A percentile compares a stretch with the other conserved stretches of the same genome.
These are phyloP conservation scores for Neodiprion virginianus DNA, from an alignment of 1,140 invertebrate genomes.

Conservation along the genomic window DNA sequence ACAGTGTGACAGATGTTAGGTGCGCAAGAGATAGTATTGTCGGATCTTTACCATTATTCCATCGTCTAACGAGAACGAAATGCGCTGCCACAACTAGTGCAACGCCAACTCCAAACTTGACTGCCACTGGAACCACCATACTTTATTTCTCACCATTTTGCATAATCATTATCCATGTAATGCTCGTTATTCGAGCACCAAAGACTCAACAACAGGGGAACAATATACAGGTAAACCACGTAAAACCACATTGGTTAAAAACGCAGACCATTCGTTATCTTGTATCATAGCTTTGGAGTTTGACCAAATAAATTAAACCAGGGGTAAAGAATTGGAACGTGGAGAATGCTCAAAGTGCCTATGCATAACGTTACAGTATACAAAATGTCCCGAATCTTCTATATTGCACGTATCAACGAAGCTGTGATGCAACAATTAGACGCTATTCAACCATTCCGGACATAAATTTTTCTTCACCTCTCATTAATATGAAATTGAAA, in stretches of 20 bases:
- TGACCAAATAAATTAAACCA: too few relatives aligned
- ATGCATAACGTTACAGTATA: neutral
- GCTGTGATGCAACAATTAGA: too few relatives aligned
- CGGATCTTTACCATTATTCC: conserved; percentile 54
- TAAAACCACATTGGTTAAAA: too few relatives aligned
- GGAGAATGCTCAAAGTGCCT: neutral
- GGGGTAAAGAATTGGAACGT: neutral
- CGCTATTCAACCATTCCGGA: too few relatives aligned
- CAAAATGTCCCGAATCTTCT: too few relatives aligned
- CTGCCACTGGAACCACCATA: conserved; percentile 73
- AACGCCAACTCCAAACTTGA: conserved; percentile 79
- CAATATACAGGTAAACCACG: too few relatives aligned
- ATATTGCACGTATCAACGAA: too few relatives aligned
- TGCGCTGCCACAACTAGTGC: conserved; percentile 79
- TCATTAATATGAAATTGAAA: too few relatives aligned
- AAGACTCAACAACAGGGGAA: neutral
- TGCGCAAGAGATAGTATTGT: conserved; percentile 18
- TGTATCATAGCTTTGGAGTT: too few relatives aligned
- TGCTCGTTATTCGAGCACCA: too few relatives aligned
- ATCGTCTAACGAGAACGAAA: conserved; percentile 70
- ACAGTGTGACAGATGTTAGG: neutral
- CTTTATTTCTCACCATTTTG: conserved; percentile 37
- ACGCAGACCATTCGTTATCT: too few relatives aligned
- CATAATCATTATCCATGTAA: neutral
- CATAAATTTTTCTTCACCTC: too few relatives aligned